Evolutionary conservation across 1,140 invertebrate species (phyloP).

Genomic region (Drosophila lacertosa): DNA sequence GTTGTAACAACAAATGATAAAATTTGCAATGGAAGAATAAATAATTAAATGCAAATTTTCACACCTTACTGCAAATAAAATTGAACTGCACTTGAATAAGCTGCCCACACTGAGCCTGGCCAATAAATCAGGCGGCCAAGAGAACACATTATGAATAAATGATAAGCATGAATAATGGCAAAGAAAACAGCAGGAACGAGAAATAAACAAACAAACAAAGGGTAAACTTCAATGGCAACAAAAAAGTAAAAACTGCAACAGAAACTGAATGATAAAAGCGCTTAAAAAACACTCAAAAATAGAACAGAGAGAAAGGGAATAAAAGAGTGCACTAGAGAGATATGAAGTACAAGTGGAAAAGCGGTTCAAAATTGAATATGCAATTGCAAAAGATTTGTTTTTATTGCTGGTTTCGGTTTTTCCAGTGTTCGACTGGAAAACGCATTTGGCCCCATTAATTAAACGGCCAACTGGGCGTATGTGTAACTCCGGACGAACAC

Average conservation of each 20-base stretch:
- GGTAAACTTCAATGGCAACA: constrained; percentile 33
- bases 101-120: constrained; percentile 11
- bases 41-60: constrained; percentile 68
- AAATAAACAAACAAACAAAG: constrained; percentile 27
- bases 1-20: constrained; percentile 36
- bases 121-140: constrained; percentile 50
- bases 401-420: constrained; percentile 20
- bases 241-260: constrained; percentile 15
- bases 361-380: constrained; percentile 39
- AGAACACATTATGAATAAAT: constrained; percentile 61
- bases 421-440: constrained; percentile 19
- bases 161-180: constrained; percentile 56
- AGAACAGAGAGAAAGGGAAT: neutral
- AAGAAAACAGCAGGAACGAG: neutral
- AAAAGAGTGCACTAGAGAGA: neutral
- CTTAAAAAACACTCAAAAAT: constrained; percentile 35
- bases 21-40: constrained; percentile 34
- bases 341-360: constrained; percentile 6
- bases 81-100: constrained; percentile 54
- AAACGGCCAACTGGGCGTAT: constrained; percentile 70
- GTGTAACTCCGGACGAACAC: constrained; percentile 27
- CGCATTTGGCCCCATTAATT: constrained; percentile 68
- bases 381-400: constrained; percentile 39
- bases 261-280: constrained; percentile 24
- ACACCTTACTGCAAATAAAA: constrained; percentile 65